Conservation (phyloP, 1,140 invertebrate species). For the Trichonephila inaurata region DNA sequence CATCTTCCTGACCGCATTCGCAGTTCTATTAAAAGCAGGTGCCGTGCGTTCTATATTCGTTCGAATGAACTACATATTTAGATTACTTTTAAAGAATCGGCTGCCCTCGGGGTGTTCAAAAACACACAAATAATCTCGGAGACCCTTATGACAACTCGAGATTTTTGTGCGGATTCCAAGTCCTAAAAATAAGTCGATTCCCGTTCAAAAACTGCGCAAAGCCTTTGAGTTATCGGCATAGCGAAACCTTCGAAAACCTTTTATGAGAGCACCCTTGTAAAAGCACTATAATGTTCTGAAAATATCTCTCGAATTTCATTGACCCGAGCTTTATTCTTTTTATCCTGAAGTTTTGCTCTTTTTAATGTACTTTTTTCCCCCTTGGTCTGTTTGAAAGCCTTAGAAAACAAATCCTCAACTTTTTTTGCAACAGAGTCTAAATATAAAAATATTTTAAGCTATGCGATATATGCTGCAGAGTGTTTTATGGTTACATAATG, state of each 20-base stretch:
- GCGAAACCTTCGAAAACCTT: background rate
- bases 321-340: background rate
- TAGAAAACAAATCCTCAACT: too few relatives aligned
- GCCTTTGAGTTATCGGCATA: background rate
- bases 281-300: background rate
- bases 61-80: too few relatives aligned
- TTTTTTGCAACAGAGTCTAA: too few relatives aligned
- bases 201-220: background rate
- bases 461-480: too few relatives aligned
- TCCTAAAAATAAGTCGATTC: background rate
- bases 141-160: constrained; percentile 13
- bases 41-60: too few relatives aligned
- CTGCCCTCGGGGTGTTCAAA: background rate
- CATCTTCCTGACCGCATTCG: too few relatives aligned
- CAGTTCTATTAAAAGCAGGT: too few relatives aligned
- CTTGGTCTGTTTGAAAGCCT: too few relatives aligned
- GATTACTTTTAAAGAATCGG: background rate
- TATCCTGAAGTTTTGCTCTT: background rate
- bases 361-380: too few relatives aligned
- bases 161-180: constrained; percentile 54
- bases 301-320: background rate
- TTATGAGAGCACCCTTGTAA: background rate
- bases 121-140: background rate
- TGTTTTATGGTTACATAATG: too few relatives aligned
- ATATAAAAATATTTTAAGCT: too few relatives aligned